A percentile compares a stretch with the other conserved stretches of the same genome.
Evolutionary conservation across 2,113 vertebrate species (phyloP).

Genomic region (Rhipidura dahli): DNA sequence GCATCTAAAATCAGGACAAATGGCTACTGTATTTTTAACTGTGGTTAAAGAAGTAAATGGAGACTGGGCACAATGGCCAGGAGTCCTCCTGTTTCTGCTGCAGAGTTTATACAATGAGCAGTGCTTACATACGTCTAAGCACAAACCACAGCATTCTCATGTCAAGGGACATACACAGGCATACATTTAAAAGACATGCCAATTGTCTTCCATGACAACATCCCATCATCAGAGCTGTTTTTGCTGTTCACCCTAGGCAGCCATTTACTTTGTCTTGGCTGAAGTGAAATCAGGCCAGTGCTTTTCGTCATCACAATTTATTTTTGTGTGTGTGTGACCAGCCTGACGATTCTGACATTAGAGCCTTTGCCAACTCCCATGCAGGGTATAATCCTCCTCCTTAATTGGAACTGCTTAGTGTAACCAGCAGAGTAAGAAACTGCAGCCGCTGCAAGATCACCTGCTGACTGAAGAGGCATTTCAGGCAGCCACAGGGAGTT

Average conservation of each 20-base stretch:
- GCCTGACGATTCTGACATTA: not conserved
- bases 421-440: constrained; percentile 10
- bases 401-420: not conserved
- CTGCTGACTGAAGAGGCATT: constrained; percentile 6
- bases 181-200: not conserved
- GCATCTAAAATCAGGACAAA: not conserved
- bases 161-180: not conserved
- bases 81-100: not conserved
- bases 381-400: constrained; percentile 4
- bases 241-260: not conserved
- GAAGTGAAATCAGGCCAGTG: not conserved
- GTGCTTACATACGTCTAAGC: not conserved
- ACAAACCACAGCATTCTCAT: not conserved
- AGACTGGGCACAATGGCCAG: not conserved
- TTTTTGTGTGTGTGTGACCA: not conserved
- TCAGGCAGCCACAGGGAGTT: not conserved
- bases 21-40: not conserved
- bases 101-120: not conserved
- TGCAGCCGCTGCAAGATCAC: not conserved
- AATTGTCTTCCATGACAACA: not conserved
- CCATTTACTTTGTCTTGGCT: not conserved
- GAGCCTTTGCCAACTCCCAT: not conserved
- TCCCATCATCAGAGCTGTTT: not conserved
- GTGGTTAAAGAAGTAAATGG: not conserved
- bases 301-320: not conserved